A percentile compares a stretch with the other conserved stretches of the same genome.
These are phyloP conservation scores for Encarsia formosa DNA, from an alignment of 2,888 invertebrate genomes.

Conservation along the genomic window DNA sequence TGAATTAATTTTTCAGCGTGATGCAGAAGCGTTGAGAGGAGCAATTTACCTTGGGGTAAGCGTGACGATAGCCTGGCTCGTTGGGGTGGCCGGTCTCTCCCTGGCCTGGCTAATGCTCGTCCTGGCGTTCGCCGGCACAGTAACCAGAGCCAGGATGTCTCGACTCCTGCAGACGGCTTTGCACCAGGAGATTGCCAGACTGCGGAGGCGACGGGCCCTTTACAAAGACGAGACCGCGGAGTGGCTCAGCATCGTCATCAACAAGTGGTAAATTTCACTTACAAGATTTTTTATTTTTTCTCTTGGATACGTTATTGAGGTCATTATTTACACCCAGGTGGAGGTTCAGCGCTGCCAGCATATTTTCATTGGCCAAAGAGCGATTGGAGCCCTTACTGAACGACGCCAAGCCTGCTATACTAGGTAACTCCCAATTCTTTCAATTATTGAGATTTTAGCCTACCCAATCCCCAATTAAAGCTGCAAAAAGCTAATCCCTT, in stretches of 20 bases:
- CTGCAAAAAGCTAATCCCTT: no score
- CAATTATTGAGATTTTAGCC: no score
- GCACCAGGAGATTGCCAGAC: constrained; percentile 44
- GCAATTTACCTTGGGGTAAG: constrained; percentile 40
- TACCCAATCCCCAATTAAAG: no score
- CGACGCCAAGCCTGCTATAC: constrained; percentile 53
- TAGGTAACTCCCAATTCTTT: no score
- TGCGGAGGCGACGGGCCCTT: constrained; percentile 52
- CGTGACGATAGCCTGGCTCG: constrained; percentile 44
- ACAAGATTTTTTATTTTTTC: not conserved
- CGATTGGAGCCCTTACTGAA: constrained; percentile 53
- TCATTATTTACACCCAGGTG: constrained; percentile 39
- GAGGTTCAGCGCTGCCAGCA: constrained; percentile 48
- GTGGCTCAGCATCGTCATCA: constrained; percentile 55
- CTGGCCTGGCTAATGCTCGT: constrained; percentile 48
- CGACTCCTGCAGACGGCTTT: constrained; percentile 42
- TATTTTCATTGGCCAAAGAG: constrained; percentile 53
- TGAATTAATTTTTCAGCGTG: constrained; percentile 38
- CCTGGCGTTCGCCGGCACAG: constrained; percentile 41
- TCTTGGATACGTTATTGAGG: not conserved
- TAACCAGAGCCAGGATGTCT: constrained; percentile 41
- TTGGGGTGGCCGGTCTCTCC: constrained; percentile 47
- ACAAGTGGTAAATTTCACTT: constrained; percentile 50
- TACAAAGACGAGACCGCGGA: constrained; percentile 55
- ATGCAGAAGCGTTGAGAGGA: constrained; percentile 40